These are phyloP conservation scores for Lepidurus packardi DNA, from an alignment of 1,140 invertebrate species.

Conservation along the genomic window DNA sequence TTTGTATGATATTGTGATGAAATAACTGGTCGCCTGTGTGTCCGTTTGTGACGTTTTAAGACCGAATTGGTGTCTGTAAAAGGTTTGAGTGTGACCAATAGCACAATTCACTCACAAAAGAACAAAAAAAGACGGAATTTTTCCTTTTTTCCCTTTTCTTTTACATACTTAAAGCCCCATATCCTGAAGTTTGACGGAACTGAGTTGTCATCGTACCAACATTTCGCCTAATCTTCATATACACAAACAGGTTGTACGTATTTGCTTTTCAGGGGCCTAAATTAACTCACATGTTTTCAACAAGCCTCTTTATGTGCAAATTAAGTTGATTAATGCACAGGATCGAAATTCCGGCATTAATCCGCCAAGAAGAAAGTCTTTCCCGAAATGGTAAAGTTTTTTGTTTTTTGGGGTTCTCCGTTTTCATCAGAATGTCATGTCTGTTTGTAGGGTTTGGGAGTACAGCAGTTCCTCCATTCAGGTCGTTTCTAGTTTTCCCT, in stretches of 20 bases:
- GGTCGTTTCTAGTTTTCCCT: neutral
- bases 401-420: too few relatives aligned
- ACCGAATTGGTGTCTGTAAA: neutral
- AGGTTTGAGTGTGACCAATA: constrained; percentile 4
- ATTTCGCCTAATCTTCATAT: too few relatives aligned
- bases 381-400: too few relatives aligned
- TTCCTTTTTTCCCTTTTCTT: neutral
- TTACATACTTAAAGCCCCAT: neutral
- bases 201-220: too few relatives aligned
- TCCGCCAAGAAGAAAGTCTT: neutral
- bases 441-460: too few relatives aligned
- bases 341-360: neutral
- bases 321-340: neutral
- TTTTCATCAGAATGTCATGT: too few relatives aligned
- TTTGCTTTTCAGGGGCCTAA: too few relatives aligned
- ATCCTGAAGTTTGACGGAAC: too few relatives aligned
- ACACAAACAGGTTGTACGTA: too few relatives aligned
- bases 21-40: constrained; percentile 3
- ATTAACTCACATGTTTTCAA: neutral
- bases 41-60: neutral
- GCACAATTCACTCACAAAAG: constrained; percentile 1
- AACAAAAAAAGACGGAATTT: neutral
- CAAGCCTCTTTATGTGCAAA: neutral
- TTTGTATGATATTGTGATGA: constrained; percentile 4
- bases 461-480: neutral